phyloP scores from a whole-genome alignment of 1,140 invertebrate genomes.

The Asobara japonica region DNA sequence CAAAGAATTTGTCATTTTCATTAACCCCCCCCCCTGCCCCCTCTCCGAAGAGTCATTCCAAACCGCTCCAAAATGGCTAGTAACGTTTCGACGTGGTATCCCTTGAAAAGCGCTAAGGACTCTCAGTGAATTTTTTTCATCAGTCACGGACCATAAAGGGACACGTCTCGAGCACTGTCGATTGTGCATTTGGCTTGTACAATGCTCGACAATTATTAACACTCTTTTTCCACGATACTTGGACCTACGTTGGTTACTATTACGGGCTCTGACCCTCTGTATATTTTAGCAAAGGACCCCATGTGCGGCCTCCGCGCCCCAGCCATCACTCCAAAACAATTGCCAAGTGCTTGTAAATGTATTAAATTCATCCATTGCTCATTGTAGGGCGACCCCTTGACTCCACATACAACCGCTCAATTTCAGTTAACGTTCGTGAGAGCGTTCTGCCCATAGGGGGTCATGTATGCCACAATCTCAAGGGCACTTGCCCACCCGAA shows the following conservation, averaged over 20 bases:
- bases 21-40: too few relatives aligned
- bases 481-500: neutral
- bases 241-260: neutral
- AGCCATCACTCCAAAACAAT: conserved; percentile 38
- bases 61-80: too few relatives aligned
- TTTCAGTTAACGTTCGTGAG: conserved; percentile 31
- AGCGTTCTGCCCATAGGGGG: neutral
- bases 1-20: too few relatives aligned
- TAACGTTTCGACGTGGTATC: too few relatives aligned
- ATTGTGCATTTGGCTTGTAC: conserved; percentile 26
- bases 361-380: conserved; percentile 32
- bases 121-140: neutral
- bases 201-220: conserved; percentile 10
- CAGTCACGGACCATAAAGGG: neutral
- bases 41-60: too few relatives aligned
- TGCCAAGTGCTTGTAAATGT: conserved; percentile 43
- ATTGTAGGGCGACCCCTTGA: conserved; percentile 32
- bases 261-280: neutral
- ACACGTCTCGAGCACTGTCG: conserved; percentile 15
- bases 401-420: conserved; percentile 25
- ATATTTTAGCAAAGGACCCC: conserved; percentile 9
- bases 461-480: conserved; percentile 18
- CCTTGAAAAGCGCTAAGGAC: too few relatives aligned
- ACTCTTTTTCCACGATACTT: conserved; percentile 21
- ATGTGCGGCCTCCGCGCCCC: neutral